phyloP scores from a whole-genome alignment of 2,113 vertebrate genomes.

The Crotalus tigris region DNA sequence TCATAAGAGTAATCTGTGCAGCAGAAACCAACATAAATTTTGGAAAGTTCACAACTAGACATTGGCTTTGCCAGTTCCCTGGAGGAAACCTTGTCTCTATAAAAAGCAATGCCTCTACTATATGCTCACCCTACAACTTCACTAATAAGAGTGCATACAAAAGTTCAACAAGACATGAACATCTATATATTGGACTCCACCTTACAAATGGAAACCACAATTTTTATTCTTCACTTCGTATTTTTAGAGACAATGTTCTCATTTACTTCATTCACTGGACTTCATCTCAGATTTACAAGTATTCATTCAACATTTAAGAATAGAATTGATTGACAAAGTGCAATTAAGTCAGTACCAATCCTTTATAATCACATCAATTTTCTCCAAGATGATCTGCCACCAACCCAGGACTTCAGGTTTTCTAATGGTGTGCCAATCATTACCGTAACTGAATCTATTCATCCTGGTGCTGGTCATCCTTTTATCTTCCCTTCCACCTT shows the following conservation, averaged over 20 bases:
- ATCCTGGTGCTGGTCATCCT: background rate
- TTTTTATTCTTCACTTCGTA: background rate
- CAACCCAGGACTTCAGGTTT: background rate
- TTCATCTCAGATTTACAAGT: background rate
- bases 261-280: background rate
- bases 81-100: background rate
- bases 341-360: background rate
- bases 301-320: background rate
- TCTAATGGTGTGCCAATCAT: background rate
- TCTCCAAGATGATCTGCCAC: background rate
- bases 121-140: background rate
- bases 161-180: background rate
- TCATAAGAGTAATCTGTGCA: background rate
- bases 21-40: background rate
- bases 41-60: background rate
- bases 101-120: background rate
- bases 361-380: background rate
- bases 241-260: background rate
- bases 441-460: background rate
- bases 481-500: background rate
- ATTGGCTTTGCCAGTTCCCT: background rate
- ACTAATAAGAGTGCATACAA: background rate
- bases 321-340: background rate
- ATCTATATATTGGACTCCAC: background rate
- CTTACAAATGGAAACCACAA: background rate